Evolutionary conservation across 2,113 vertebrate genomes (phyloP), one percentile per base, ranked within the genome.

Genomic region (Willisornis vidua): DNA sequence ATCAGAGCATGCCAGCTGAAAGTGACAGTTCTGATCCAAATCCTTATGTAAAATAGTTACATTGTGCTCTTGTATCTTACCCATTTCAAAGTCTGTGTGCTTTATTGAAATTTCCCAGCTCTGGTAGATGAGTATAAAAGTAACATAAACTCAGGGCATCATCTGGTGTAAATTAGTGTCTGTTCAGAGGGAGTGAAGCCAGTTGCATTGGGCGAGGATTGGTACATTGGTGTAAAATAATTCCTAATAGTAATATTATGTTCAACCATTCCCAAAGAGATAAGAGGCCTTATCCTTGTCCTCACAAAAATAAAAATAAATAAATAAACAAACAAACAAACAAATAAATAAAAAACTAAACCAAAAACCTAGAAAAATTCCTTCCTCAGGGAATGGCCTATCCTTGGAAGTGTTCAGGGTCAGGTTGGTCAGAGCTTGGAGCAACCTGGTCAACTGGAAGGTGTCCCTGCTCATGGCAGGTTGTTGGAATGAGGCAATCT

Each of bases 121-220:
- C 37, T 23, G 28, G 45, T 39, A 52, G 65, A 86, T 24, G 51
- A 89, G 68, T 61, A 70, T 62, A 80, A 78, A 85, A 66, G 41
- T 61, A 90, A 81, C 31, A 16, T 37, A 82, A 90, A 71, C 43
- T 65, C 41, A 85, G 74, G 78, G 85, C 59, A 35, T 85, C 78
- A 92, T 70, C 78, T 95, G 83, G n/a, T 71, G 65, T 85, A 87
- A 93, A 93, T 77, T 81, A 87, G 51, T 70, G 46, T 85, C 85
- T 89, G 49, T 70, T 87, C 59, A 61, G 59, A 54, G 65, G 68
- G 85, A 93, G 29, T 48, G 61, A 82, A 78, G 86, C 78, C 91
- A 81, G 33, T 77, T 74, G 66, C 68, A 58, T 45, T 87, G 79
- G 78, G 65, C 89, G 61, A 57, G 37, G 61, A 54, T 33, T 70